phyloP scores from a whole-genome alignment of 2,113 vertebrate genomes.

The Pluvianellus socialis region DNA sequence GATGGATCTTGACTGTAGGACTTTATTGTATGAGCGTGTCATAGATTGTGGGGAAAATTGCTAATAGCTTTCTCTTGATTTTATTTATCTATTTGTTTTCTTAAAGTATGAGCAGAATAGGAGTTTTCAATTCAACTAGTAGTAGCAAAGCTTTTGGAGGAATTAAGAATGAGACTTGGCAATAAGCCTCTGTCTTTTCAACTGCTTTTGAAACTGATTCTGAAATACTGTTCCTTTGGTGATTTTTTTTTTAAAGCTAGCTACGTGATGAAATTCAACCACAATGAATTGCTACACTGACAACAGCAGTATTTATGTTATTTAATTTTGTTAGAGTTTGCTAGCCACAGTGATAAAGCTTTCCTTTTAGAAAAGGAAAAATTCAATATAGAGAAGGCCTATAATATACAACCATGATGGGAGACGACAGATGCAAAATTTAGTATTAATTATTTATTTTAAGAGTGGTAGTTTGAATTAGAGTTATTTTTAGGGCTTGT shows the following conservation, averaged over 20 bases:
- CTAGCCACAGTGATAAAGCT: neutral
- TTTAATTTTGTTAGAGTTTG: neutral
- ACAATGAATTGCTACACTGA: neutral
- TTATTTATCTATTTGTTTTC: neutral
- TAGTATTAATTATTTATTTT: neutral
- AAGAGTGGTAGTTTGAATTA: neutral
- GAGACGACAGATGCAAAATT: neutral
- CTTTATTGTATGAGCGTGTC: fast-evolving
- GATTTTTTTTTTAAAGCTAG: neutral
- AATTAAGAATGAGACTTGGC: neutral
- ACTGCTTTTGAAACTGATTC: neutral
- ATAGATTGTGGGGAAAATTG: neutral
- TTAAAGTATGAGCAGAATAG: neutral
- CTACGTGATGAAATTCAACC: neutral
- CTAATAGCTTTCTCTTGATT: neutral
- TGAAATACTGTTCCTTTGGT: neutral
- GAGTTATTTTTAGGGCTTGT: neutral
- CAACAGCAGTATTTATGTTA: neutral
- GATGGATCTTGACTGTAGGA: neutral
- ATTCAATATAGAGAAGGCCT: neutral
- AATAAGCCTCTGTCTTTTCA: neutral
- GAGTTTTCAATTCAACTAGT: fast-evolving
- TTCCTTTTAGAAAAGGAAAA: neutral
- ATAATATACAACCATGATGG: neutral
- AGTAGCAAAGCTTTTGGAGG: neutral